Base-by-base conservation (phyloP, 2,113 vertebrate species). In the Kobus ellipsiprymnus region DNA sequence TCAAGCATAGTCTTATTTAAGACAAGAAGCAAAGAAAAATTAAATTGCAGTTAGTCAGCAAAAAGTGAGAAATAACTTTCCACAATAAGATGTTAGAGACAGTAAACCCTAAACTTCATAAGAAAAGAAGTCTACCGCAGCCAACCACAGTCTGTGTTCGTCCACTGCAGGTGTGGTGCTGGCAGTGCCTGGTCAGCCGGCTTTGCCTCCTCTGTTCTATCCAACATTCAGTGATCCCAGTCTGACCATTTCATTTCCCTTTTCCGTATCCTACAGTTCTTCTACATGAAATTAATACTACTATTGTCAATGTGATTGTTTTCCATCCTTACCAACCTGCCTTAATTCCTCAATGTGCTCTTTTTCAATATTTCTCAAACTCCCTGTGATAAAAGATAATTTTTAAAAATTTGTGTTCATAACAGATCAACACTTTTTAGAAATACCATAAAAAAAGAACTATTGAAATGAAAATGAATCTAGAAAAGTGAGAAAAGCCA, bases 1-100 rank as follows among this genome's bases (percentile, higher is more conserved):
- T 94, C 82, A 90, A 98, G 82, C 21, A 97, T 80, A 54, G 50
- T 77, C 57, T 90, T 91, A 48, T 9, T 44, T 95, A 0, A 96
- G 88, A 86, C 29, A 81, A 29, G 77, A 95, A 91, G 30, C 19
- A 25, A 95, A 95, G 13, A 77, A 91, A 87, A 84, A 78, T 80
- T 33, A 94, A 83, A 62, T 14, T 90, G 30, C 15, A 1, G 5
- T 74, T 62, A 57, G 84, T 55, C n/a, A 92, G 55, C 21, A 96
- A 83, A 96, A 64, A 95, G 85, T 77, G 77, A 87, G 23, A 78
- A 90, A 54, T 64, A 57, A 94, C 9, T 29, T 59, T 52, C 33
- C 74, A 78, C 3, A 96, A 82, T 80, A 60, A 77, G 78, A 78
- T 17, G 14, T 80, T 52, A 90, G 15, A 50, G 4, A 57, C 25